A percentile compares a stretch with the other conserved stretches of the same genome.
Conservation (phyloP, 2,888 invertebrate species). For the Meiosimyza decipiens region DNA sequence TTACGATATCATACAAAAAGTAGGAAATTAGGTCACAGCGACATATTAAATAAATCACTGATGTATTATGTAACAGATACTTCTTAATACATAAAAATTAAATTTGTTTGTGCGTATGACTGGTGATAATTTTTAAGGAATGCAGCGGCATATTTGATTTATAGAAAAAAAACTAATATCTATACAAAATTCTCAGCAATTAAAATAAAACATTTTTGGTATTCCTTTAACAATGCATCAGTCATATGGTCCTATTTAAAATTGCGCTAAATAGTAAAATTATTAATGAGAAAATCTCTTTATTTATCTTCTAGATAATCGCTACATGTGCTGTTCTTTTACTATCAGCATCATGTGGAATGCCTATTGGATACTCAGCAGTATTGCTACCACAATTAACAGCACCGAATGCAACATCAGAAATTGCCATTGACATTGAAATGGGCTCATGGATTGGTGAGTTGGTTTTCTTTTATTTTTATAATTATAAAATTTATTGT, state of each 20-base stretch:
- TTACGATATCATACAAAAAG: too few species aligned
- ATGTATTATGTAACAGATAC: too few species aligned
- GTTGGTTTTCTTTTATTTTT: conserved; percentile 33
- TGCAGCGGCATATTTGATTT: too few species aligned
- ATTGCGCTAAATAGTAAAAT: background rate
- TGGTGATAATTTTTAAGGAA: too few species aligned
- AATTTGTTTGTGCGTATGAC: too few species aligned
- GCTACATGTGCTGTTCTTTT: conserved; percentile 78
- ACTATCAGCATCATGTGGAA: conserved; percentile 79
- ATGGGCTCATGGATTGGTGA: conserved; percentile 80
- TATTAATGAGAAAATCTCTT: background rate
- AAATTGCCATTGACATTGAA: conserved; percentile 72
- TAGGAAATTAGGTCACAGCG: too few species aligned
- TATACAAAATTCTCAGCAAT: too few species aligned
- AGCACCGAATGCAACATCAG: conserved; percentile 67
- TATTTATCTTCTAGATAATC: conserved; percentile 70
- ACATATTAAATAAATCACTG: too few species aligned
- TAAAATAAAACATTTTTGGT: too few species aligned
- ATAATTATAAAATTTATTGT: background rate
- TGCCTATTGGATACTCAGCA: conserved; percentile 82
- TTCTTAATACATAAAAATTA: too few species aligned
- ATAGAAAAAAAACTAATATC: too few species aligned
- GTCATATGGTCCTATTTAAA: background rate
- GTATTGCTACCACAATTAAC: conserved; percentile 80
- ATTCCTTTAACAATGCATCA: background rate